A percentile compares a stretch with the other conserved stretches of the same genome.
phyloP scores from a whole-genome alignment of 2,888 invertebrate species.

The Drosophila lacicola region DNA sequence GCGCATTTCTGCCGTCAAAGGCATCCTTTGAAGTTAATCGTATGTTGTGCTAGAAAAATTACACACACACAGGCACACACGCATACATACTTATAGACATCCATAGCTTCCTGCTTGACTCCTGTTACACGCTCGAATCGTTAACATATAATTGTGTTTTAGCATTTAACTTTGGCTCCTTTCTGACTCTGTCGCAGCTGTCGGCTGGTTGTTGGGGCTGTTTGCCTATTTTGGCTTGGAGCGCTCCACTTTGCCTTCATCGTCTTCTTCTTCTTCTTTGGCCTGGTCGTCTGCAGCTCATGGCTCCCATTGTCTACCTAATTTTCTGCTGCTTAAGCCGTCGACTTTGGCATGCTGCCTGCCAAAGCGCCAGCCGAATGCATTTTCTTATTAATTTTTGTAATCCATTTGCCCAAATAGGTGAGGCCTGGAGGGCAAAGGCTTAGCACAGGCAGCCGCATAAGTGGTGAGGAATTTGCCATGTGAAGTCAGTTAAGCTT shows the following conservation, averaged over 20 bases:
- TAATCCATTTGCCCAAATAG: constrained; percentile 61
- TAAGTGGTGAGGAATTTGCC: constrained; percentile 16
- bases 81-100: constrained; percentile 2
- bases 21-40: constrained; percentile 80
- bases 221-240: constrained; percentile 57
- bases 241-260: constrained; percentile 53
- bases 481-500: constrained; percentile 15
- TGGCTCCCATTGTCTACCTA: constrained; percentile 71
- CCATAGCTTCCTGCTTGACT: constrained; percentile 33
- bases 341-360: constrained; percentile 45
- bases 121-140: constrained; percentile 57
- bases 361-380: constrained; percentile 38
- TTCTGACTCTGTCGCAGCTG: constrained; percentile 40
- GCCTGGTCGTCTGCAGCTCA: constrained; percentile 18
- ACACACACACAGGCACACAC: constrained; percentile 37
- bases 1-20: constrained; percentile 75
- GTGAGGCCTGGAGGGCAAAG: constrained; percentile 38
- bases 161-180: constrained; percentile 74
- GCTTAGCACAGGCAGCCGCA: constrained; percentile 14
- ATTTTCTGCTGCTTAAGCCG: constrained; percentile 65
- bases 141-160: constrained; percentile 74
- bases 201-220: constrained; percentile 26
- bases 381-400: constrained; percentile 69
- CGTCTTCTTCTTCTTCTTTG: constrained; percentile 22
- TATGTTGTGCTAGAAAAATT: constrained; percentile 64